Evolutionary conservation across 2,797 vertebrate genomes (phyloP), one percentile per base, ranked within the genome.

Genomic region (Fistularia tabacaria): DNA sequence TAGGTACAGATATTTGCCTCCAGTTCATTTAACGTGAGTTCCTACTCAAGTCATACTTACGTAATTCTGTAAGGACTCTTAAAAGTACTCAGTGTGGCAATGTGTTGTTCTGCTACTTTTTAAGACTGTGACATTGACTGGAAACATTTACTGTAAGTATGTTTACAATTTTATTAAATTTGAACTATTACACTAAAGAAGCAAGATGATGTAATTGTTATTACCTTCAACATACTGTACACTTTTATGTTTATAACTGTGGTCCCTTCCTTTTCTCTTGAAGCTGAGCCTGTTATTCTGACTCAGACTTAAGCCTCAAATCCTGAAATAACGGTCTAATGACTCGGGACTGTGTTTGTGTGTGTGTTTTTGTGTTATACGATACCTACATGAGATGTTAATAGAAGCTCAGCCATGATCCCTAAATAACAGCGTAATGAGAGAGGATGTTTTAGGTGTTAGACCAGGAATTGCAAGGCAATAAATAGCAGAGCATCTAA

Each of bases 371-470:
- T 71, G 71, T 57, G 82, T 73, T 66, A 78, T 58, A 62, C 7
- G 60, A 84, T 85, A 84, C 75, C 69, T 55, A 57, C 59, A 66
- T 44, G 43, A 44, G 7, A 66, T 61, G 65, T 70, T 81, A 81
- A 83, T 76, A 47, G 62, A 49, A 71, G 68, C 70, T 74, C 51
- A 71, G 52, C 38, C 65, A 51, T 80, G 69, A 79, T 83, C 80
- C 70, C 71, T 57, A 61, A 80, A 71, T 80, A 84, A 74, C 66
- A 74, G 54, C 13, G 0, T 80, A 73, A 85, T 77, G 69, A 73
- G 38, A 57, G 74, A 85, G 80, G 82, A 87, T 85, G 85, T 86
- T 83, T 81, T 75, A 74, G 77, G 83, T 84, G 76, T 85, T 74
- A 73, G 54, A 80, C 72, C 71, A 12, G 61, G 70, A 62, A 82